Conservation (phyloP, 2,888 invertebrate species). For the Lithophane ornitopus region DNA sequence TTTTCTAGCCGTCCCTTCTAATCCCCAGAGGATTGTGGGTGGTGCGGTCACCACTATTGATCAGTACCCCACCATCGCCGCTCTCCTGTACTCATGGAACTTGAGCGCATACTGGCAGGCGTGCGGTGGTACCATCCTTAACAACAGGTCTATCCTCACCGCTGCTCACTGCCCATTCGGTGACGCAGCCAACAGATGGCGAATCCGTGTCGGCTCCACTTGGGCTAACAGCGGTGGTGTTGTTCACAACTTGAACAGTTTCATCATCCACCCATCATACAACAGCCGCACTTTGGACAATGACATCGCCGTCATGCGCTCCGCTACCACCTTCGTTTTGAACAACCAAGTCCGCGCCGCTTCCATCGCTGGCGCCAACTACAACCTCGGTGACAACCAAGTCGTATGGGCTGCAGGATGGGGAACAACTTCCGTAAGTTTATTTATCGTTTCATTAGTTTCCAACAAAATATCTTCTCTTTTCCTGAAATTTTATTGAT, state of each 20-base stretch:
- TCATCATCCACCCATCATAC: not conserved
- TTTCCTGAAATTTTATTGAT: too few relatives aligned
- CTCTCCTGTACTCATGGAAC: conserved; percentile 62
- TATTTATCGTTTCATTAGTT: too few relatives aligned
- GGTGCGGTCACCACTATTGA: conserved; percentile 69
- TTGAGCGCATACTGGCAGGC: conserved; percentile 50
- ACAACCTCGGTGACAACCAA: conserved; percentile 70
- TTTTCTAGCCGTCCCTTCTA: conserved; percentile 58
- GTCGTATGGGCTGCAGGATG: conserved; percentile 77
- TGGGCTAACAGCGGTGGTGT: not conserved
- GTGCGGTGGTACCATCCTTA: conserved; percentile 70
- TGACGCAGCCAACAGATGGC: not conserved
- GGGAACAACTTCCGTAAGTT: conserved; percentile 72
- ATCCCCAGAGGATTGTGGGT: conserved; percentile 72
- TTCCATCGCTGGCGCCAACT: conserved; percentile 71
- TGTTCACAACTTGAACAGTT: not conserved
- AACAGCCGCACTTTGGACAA: conserved; percentile 22
- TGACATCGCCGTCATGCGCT: conserved; percentile 29
- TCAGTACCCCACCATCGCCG: conserved; percentile 58
- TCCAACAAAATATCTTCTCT: too few relatives aligned
- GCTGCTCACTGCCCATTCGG: conserved; percentile 62
- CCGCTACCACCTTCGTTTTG: conserved; percentile 34
- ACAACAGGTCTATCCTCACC: conserved; percentile 63
- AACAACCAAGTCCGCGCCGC: conserved; percentile 48
- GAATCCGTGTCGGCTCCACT: not conserved